A percentile compares a stretch with the other conserved stretches of the same genome.
Conservation (phyloP, 2,113 vertebrate species). For the Hemiscyllium ocellatum region DNA sequence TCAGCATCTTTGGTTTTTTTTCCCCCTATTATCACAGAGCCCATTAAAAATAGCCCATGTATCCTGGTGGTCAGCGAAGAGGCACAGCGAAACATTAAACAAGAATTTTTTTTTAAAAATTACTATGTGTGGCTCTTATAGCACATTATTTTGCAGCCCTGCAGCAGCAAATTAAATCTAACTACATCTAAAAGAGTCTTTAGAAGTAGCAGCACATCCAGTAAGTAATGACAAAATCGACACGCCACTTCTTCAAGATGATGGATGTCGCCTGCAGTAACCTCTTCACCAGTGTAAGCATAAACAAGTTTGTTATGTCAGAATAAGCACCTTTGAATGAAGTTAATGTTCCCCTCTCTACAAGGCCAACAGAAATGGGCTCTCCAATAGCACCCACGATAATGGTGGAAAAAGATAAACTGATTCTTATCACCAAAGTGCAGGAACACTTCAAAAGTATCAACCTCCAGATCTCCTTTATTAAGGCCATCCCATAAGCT, state of each 20-base stretch:
- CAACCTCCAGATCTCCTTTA: neutral
- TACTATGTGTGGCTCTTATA: neutral
- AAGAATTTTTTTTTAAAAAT: neutral
- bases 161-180: constrained; percentile 14
- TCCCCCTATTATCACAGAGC: no score
- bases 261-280: neutral
- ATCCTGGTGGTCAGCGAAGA: neutral
- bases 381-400: neutral
- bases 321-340: neutral
- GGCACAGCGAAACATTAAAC: neutral
- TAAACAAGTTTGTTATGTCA: neutral
- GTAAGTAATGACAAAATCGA: constrained; percentile 19
- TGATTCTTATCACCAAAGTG: neutral
- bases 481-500: constrained; percentile 2
- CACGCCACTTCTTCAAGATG: neutral
- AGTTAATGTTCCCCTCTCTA: neutral
- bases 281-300: neutral
- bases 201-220: neutral
- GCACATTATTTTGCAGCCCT: neutral
- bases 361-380: neutral
- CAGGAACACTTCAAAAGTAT: neutral
- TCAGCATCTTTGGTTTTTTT: no score
- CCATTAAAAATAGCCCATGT: neutral
- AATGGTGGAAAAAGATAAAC: neutral
- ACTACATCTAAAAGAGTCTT: constrained; percentile 20